Conservation (phyloP, 1,140 invertebrate genomes). For the Sipha flava region DNA sequence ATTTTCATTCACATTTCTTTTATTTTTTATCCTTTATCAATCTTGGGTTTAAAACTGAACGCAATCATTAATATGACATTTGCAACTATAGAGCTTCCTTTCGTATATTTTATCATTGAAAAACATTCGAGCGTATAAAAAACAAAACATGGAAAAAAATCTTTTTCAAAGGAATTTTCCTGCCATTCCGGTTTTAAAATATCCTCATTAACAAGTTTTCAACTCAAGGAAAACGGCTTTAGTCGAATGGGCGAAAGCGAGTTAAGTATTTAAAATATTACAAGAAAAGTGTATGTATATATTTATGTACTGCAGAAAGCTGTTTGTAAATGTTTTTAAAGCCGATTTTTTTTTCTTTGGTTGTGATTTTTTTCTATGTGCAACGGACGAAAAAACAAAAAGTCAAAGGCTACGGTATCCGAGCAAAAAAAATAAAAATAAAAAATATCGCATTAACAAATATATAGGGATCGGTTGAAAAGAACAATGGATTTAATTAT, state of each 20-base stretch:
- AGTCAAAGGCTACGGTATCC: neutral
- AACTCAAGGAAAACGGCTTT: neutral
- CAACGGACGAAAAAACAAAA: neutral
- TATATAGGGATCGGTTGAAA: neutral
- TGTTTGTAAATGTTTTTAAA: slow-evolving; percentile 1
- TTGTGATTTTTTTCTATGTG: neutral
- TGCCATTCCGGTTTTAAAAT: neutral
- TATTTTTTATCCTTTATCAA: neutral
- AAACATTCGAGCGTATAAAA: neutral
- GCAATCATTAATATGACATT: slow-evolving; percentile 1
- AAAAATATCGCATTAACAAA: neutral
- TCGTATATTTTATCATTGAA: neutral
- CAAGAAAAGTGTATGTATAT: neutral
- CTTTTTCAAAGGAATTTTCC: slow-evolving; percentile 1
- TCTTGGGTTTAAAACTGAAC: neutral
- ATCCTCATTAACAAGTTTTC: slow-evolving; percentile 12
- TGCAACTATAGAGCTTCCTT: neutral
- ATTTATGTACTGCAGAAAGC: neutral
- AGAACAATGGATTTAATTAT: neutral
- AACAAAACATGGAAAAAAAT: neutral
- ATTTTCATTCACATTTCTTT: neutral
- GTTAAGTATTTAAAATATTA: slow-evolving; percentile 14
- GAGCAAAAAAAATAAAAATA: neutral
- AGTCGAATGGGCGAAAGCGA: neutral
- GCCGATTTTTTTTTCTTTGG: neutral